Conservation (phyloP, 1,140 invertebrate genomes). For the Brachystomella parvula region DNA sequence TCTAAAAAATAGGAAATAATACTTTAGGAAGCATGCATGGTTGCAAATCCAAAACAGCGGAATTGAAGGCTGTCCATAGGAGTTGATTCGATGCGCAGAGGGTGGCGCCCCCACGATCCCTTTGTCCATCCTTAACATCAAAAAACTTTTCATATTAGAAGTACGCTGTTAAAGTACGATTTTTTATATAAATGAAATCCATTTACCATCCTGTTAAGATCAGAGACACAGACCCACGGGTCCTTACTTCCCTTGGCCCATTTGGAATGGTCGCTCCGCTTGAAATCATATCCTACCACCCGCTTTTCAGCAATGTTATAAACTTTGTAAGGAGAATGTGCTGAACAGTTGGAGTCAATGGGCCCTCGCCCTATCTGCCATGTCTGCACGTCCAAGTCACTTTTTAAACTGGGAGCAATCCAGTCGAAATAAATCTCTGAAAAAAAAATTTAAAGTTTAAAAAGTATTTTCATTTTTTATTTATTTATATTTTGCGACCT, state of each 20-base stretch:
- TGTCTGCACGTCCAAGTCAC: constrained; percentile 67
- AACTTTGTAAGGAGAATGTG: not conserved
- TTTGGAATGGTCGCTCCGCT: constrained; percentile 78
- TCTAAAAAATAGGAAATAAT: too few relatives aligned
- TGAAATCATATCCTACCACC: constrained; percentile 49
- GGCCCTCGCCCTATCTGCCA: constrained; percentile 73
- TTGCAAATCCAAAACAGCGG: not conserved
- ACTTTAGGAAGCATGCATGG: constrained; percentile 8
- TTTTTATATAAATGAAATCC: not conserved
- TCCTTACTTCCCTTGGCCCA: constrained; percentile 65
- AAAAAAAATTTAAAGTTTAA: constrained; percentile 25
- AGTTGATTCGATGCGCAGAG: constrained; percentile 2
- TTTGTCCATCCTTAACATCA: not conserved
- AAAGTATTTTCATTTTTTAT: not conserved
- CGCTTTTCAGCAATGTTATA: constrained; percentile 8
- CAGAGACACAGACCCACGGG: constrained; percentile 67
- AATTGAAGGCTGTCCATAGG: constrained; percentile 9
- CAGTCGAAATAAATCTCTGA: constrained; percentile 71
- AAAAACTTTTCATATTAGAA: constrained; percentile 1
- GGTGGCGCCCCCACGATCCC: not conserved
- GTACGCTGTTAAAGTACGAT: not conserved
- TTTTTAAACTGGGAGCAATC: constrained; percentile 62
- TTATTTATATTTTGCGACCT: not conserved
- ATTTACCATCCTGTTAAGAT: constrained; percentile 73
- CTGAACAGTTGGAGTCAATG: constrained; percentile 57